phyloP scores from a whole-genome alignment of 2,113 vertebrate genomes.

The Puma concolor region DNA sequence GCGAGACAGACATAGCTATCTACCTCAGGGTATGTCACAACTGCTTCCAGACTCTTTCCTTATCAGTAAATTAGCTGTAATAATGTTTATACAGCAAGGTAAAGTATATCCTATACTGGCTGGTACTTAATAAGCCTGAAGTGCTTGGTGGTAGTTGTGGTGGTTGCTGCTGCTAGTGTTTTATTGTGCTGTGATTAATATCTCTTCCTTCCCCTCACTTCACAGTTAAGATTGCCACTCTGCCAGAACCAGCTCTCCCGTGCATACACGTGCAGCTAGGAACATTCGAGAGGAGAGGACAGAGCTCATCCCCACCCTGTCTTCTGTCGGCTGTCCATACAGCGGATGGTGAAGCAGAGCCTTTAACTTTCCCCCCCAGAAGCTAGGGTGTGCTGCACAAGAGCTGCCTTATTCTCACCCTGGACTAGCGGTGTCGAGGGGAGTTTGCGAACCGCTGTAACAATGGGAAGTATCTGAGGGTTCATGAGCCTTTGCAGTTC shows the following conservation, averaged over 20 bases:
- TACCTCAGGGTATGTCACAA: background rate
- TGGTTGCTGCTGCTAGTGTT: background rate
- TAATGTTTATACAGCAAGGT: background rate
- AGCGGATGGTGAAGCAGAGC: background rate
- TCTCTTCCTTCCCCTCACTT: background rate
- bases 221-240: background rate
- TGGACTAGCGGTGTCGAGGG: background rate
- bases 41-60: background rate
- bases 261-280: background rate
- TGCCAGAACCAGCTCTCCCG: background rate
- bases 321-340: background rate
- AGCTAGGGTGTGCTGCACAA: background rate
- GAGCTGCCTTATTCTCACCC: background rate
- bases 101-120: background rate
- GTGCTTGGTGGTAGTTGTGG: background rate
- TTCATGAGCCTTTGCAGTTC: background rate
- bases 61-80: background rate
- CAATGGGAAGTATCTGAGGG: background rate
- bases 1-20: background rate
- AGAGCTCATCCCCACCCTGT: background rate
- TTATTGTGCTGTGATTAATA: background rate
- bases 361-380: background rate
- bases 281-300: background rate
- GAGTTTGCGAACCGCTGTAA: background rate
- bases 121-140: background rate